Conservation (phyloP, 2,888 invertebrate genomes). For the Drosophila leonis region DNA sequence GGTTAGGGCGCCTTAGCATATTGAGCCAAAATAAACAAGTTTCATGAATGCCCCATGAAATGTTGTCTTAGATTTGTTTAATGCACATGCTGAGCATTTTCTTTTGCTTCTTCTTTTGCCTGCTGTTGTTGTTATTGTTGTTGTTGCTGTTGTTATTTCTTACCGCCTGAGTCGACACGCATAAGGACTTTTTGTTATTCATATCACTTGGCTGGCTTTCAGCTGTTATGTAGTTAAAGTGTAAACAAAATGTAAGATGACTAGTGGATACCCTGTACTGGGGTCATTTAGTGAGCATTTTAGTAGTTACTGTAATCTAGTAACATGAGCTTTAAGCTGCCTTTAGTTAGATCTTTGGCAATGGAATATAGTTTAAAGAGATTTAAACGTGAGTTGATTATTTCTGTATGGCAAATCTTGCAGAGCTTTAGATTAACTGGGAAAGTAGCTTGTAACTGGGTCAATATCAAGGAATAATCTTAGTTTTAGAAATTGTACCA, state of each 20-base stretch:
- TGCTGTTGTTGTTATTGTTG: constrained; percentile 6
- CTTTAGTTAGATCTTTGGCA: too few species aligned
- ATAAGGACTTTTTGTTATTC: constrained; percentile 45
- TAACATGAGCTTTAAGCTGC: neutral
- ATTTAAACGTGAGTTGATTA: too few species aligned
- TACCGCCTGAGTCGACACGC: constrained; percentile 41
- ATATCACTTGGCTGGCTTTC: constrained; percentile 28
- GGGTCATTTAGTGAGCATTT: neutral
- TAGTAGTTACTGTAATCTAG: neutral
- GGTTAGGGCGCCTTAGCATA: constrained; percentile 34
- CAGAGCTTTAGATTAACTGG: too few species aligned
- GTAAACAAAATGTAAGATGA: neutral
- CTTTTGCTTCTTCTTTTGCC: constrained; percentile 22
- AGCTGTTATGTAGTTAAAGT: constrained; percentile 4
- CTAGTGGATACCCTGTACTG: constrained; percentile 29
- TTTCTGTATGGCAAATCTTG: too few species aligned
- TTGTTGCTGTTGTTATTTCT: constrained; percentile 37
- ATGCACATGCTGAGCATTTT: constrained; percentile 58
- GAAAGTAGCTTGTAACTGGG: too few species aligned
- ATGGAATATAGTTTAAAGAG: too few species aligned
- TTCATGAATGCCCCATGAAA: constrained; percentile 51
- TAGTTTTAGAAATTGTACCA: too few species aligned
- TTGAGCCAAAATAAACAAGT: constrained; percentile 71
- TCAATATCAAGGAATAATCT: too few species aligned
- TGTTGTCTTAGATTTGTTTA: constrained; percentile 63